Base-by-base conservation (phyloP, 2,113 vertebrate genomes). In the Psittacus erithacus region DNA sequence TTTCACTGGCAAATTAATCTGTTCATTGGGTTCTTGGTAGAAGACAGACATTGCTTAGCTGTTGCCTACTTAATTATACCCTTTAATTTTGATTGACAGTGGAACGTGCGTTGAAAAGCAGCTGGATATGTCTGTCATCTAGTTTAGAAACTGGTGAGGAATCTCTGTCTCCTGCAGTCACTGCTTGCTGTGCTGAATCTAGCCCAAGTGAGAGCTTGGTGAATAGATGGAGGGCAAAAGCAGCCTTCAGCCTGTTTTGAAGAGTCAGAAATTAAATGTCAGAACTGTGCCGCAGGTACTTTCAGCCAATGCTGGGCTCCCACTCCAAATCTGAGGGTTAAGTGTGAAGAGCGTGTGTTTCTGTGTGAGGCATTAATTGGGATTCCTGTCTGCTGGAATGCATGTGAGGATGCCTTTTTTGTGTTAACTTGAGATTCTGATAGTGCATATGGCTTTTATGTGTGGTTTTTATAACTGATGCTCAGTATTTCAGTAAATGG, bases 1-100 rank as follows among this genome's bases (percentile, higher is more conserved):
- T 96, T 96, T 94, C 93, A 87, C 47, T 90, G 82, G 47, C 92
- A 91, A 92, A 96, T 96, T 82, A 91, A 94, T 94, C 92, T 94
- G 52, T 91, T 96, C 92, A 22, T 90, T 90, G 93, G 82, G 47
- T 91, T 96, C 92, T 92, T 85, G 90, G 88, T 92, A 59, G 88
- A 92, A 90, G 88, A 63, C 76, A 96, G 88, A 77, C 71, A 69
- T 62, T 93, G 82, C 88, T 93, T 95, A 94, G 50, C 82, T 96
- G 41, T 92, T 96, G 88, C 75, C 59, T 95, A 79, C 68, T 92
- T 95, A 97, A 95, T 97, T 93, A 90, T 96, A 94, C 49, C 68
- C 44, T 94, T 59, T 85, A 92, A 88, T 94, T 94, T 93, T 94
- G 90, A 92, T n/a, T 93, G 94, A 28, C 85, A 70, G 49, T 65